Evolutionary conservation across 2,888 invertebrate species (phyloP), one percentile per base, ranked within the genome.

Genomic region (Fragum fragum): DNA sequence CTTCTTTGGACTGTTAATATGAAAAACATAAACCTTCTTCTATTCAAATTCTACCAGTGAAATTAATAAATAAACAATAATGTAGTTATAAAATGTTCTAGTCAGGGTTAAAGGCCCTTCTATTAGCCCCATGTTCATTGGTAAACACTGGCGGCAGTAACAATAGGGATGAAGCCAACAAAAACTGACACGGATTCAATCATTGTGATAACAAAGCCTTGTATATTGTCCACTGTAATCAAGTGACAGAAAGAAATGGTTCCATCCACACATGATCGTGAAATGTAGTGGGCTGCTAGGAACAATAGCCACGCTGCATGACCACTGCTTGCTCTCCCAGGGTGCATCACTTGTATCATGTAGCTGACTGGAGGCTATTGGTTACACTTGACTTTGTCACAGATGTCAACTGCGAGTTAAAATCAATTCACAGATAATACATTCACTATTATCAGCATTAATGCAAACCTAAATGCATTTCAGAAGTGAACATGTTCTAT

Each of bases 141-240:
- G n/a, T 66, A 66, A 11, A 66, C 39, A 66, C 21, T 42, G 23
- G 66, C 21, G 23, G 23, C 23, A 23, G 2, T 39, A 42, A 66
- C 66, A 66, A 66, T 61, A 66, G 66, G 66, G 66, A n/a, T 42
- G 42, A 66, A 66, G 66, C 42, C 66, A 36, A 36, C 66, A 66
- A 66, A 66, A 66, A 39, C 42, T 66, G 66, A 42, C 66, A 66
- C 42, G 3, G 23, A 66, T 39, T 66, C 42, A 66, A 42, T 66
- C 23, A 66, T 36, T 23, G 42, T 66, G 66, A 66, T 36, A 66
- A 66, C 66, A 66, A 66, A 66, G 66, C 47, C n/a, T 1, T 36
- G 11, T 23, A 36, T 42, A 66, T 66, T 66, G 66, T 36, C 66
- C 66, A 66, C 39, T 66, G 66, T 66, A 42, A 66, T 66, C 66